Base-by-base conservation (phyloP, 2,888 invertebrate genomes). In the Toxonevra muliebris region DNA sequence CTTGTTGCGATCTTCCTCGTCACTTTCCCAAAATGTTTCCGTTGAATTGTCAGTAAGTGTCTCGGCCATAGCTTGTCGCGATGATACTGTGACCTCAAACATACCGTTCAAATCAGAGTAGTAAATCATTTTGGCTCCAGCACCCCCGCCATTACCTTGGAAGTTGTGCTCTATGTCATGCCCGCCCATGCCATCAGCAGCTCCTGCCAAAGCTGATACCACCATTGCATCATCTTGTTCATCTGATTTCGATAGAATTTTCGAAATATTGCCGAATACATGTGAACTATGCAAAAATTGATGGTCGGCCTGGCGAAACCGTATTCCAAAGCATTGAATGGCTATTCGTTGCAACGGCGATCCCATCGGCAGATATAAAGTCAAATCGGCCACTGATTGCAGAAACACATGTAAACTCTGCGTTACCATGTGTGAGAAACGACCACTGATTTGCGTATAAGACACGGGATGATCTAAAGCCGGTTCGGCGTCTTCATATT, bases 1-100 rank as follows among this genome's bases (percentile, higher is more conserved):
- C 83, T 96, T 95, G 83, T 96, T 96, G 67, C 94, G 88, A 86
- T 98, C 98, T 80, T 98, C 98, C 78, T 98, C 98, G 0, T 97
- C 97, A 48, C 97, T 97, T 86, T 98, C 98, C 98, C 98, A 98
- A 86, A 98, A 98, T 0, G 98, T 98, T 84, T 98, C 98, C 0
- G 97, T 97, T 7, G 96, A 96, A 77, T 93, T 93, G 82, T 98
- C 98, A 0, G 92, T 93, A 15, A 98, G 87, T 73, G 96, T 96
- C 2, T 92, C 93, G 4, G 95, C 91, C 95, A 98, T 96, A 9
- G 96, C 97, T 79, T 93, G 95, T 0, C 98, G 89, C 73, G 97
- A 97, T 0, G 97, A 97, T 0, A 96, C 95, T 74, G 92, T 93
- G 1, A 82, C 80, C 72, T 86, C 85, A 63, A 86, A 86, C 78